A percentile compares a stretch with the other conserved stretches of the same genome.
These are phyloP conservation scores for Raja brachyura DNA, from an alignment of 2,113 vertebrate genomes.

Conservation along the genomic window DNA sequence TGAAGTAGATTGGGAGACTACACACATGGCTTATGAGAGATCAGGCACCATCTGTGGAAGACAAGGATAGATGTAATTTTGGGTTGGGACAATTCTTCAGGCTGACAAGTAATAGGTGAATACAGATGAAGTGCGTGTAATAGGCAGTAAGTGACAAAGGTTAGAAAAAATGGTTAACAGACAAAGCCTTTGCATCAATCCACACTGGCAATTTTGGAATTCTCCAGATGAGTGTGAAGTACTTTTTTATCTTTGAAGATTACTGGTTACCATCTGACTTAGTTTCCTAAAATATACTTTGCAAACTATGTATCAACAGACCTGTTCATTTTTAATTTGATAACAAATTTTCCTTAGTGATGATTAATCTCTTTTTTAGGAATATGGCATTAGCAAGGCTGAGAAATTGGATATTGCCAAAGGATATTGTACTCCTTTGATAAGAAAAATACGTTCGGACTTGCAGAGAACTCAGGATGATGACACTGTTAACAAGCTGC, in stretches of 20 bases:
- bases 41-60: too few species aligned
- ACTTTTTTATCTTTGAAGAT: not conserved
- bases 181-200: not conserved
- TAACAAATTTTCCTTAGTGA: constrained; percentile 22
- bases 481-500: constrained; percentile 84
- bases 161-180: not conserved
- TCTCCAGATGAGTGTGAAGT: not conserved
- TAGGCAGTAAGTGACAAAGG: not conserved
- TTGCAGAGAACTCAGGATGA: constrained; percentile 85
- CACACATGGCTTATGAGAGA: too few species aligned
- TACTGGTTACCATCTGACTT: not conserved
- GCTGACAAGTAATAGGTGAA: too few species aligned
- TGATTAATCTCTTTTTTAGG: constrained; percentile 55
- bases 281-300: not conserved
- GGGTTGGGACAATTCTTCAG: too few species aligned
- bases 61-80: too few species aligned
- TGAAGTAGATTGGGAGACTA: too few species aligned
- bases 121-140: too few species aligned
- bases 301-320: not conserved
- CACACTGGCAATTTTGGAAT: not conserved
- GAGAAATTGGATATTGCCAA: constrained; percentile 84
- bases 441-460: constrained; percentile 81
- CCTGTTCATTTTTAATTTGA: not conserved
- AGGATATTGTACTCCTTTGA: constrained; percentile 79
- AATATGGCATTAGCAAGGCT: constrained; percentile 78